Base-by-base conservation (phyloP, 1,140 invertebrate genomes). In the Drosophila ohnishii region DNA sequence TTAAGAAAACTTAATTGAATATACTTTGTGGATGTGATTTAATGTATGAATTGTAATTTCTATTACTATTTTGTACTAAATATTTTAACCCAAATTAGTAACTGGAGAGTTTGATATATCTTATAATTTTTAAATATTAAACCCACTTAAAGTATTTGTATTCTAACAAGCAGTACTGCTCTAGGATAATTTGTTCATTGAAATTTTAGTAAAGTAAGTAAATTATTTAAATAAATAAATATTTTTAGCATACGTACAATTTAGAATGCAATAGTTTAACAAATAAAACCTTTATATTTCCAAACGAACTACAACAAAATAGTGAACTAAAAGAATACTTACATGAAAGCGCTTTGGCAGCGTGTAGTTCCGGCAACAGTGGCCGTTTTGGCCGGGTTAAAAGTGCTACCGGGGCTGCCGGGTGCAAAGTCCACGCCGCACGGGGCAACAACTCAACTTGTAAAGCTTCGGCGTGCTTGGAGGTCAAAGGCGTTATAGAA, bases 401-500 rank as follows among this genome's bases (percentile, higher is more conserved):
- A 40, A 30, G 60, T 40, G 57, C 9, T 45, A 19, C 42, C 40
- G n/a, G 40, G 45, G 32, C 22, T n/a, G 35, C 19, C 65, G 34
- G 51, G 50, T 47, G 64, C 67, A 71, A 71, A 71, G 67, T 71
- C 65, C 67, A 58, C n/a, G 48, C 34, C 14, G 42, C 19, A 44
- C 51, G 61, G 45, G 67, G 67, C 50, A 53, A 53, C 50, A 53
- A 53, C 50, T 71, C 51, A 71, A 53, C 67, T 71, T 71, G 67
- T 71, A 71, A 40, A 59, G 67, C 67, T 71, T 71, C 67, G 19
- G 37, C 40, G 44, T 59, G 53, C 66, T 45, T 56, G 44, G 55
- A 55, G 69, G 69, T 72, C 69, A 71, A 55, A 25, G 55, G 69
- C 69, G 69, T 71, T 71, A 72, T 22, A 57, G 45, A 69, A 69